phyloP scores from a whole-genome alignment of 1,140 invertebrate genomes.

The Aphelenchoides avenae region DNA sequence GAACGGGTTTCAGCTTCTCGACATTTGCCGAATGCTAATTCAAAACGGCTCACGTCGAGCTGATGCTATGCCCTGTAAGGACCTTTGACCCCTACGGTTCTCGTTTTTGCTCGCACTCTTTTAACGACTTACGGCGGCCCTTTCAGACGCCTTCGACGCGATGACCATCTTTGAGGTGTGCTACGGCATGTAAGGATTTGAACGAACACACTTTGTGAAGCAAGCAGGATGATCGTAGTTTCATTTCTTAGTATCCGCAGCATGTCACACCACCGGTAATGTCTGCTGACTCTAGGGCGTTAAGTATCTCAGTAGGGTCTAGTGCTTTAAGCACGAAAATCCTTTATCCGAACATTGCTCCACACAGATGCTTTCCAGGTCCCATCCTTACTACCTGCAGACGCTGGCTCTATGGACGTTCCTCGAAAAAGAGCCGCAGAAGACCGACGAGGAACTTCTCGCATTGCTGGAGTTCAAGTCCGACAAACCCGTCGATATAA shows the following conservation, averaged over 20 bases:
- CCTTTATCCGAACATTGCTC: slow-evolving; percentile 6
- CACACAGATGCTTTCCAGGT: slow-evolving; percentile 27
- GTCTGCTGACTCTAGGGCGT: no score
- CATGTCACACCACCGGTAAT: slow-evolving; percentile 3
- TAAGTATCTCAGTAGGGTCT: slow-evolving; percentile 8
- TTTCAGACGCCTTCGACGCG: no score
- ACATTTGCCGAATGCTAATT: background rate
- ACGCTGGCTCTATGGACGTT: slow-evolving; percentile 28
- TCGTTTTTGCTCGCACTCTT: no score
- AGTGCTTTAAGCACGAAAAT: slow-evolving; percentile 12
- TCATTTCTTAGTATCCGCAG: slow-evolving; percentile 18
- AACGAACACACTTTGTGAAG: background rate
- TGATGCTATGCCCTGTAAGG: no score
- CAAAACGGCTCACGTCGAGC: no score
- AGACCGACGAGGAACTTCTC: slow-evolving; percentile 27
- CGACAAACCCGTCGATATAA: slow-evolving; percentile 11
- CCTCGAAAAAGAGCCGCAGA: slow-evolving; percentile 23
- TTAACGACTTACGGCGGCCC: no score
- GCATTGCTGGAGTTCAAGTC: slow-evolving; percentile 10
- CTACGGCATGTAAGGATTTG: background rate
- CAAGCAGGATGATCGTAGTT: slow-evolving; percentile 12
- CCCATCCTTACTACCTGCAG: slow-evolving; percentile 25
- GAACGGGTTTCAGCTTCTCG: background rate
- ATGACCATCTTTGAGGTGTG: no score
- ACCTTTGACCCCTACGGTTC: no score